A percentile compares a stretch with the other conserved stretches of the same genome.
Conservation (phyloP, 2,888 invertebrate genomes). For the Vannuccia rotundouncinata region DNA sequence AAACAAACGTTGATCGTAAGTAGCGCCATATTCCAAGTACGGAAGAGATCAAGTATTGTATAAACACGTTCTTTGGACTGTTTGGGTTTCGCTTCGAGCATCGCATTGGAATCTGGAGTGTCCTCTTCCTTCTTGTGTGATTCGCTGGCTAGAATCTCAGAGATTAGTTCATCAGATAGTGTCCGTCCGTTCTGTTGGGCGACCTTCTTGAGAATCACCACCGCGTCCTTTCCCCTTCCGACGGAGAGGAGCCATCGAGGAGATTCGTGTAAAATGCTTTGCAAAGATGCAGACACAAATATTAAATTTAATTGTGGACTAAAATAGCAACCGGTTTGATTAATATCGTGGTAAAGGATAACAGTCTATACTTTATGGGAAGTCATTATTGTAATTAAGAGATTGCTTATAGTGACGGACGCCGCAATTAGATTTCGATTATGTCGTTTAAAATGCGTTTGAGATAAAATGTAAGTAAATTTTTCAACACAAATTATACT, state of each 20-base stretch:
- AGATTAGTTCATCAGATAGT: background rate
- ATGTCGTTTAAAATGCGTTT: too few relatives aligned
- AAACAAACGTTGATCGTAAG: slow-evolving; percentile 17
- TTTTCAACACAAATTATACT: too few relatives aligned
- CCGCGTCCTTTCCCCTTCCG: background rate
- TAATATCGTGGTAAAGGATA: too few relatives aligned
- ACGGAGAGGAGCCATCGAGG: slow-evolving; percentile 15
- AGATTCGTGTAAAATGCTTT: slow-evolving; percentile 3
- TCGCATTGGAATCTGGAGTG: background rate
- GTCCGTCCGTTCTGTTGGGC: background rate
- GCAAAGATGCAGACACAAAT: background rate
- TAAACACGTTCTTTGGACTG: too few relatives aligned
- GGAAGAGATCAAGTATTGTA: background rate
- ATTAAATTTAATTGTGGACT: background rate
- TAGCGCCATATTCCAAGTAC: background rate
- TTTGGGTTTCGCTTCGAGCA: too few relatives aligned
- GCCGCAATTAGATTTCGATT: too few relatives aligned
- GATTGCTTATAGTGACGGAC: too few relatives aligned
- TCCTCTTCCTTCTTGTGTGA: background rate
- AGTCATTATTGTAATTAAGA: too few relatives aligned
- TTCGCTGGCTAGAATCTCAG: slow-evolving; percentile 6
- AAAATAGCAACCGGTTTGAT: background rate
- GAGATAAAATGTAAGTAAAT: too few relatives aligned
- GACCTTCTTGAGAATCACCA: slow-evolving; percentile 8
- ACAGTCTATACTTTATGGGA: too few relatives aligned